Percentiles rank a stretch among this genome's conserved stretches.
phyloP scores from a whole-genome alignment of 2,888 invertebrate species.

The Tenthredo distinguenda region DNA sequence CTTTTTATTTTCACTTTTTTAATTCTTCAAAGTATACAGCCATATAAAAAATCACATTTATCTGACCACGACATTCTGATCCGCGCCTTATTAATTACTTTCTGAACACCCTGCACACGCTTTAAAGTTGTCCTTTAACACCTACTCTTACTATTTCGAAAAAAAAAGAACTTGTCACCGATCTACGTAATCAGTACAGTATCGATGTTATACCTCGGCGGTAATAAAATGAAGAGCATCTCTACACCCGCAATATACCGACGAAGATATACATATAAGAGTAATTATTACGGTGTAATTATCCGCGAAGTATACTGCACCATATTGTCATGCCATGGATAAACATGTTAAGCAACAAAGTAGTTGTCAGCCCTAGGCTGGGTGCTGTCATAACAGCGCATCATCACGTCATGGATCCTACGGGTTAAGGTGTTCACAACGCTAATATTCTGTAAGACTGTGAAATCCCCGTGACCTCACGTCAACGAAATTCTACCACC shows the following conservation, averaged over 20 bases:
- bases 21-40: background rate
- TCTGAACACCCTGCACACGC: background rate
- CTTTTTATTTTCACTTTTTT: background rate
- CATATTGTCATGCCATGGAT: conserved; percentile 35
- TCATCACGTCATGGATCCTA: conserved; percentile 25
- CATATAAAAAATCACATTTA: background rate
- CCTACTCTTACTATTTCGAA: background rate
- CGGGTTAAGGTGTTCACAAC: conserved; percentile 10
- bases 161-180: background rate
- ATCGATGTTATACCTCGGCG: background rate
- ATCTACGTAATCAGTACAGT: background rate
- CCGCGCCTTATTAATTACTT: background rate
- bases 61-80: background rate
- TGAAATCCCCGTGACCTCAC: conserved; percentile 25
- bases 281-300: conserved; percentile 38
- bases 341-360: conserved; percentile 41
- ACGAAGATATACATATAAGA: background rate
- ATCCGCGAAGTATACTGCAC: background rate
- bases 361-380: conserved; percentile 32
- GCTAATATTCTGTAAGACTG: background rate
- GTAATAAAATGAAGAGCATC: background rate
- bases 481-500: background rate
- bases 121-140: background rate
- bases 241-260: background rate
- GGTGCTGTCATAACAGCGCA: conserved; percentile 42